phyloP scores from a whole-genome alignment of 2,797 vertebrate species.

The Siniperca obscura region DNA sequence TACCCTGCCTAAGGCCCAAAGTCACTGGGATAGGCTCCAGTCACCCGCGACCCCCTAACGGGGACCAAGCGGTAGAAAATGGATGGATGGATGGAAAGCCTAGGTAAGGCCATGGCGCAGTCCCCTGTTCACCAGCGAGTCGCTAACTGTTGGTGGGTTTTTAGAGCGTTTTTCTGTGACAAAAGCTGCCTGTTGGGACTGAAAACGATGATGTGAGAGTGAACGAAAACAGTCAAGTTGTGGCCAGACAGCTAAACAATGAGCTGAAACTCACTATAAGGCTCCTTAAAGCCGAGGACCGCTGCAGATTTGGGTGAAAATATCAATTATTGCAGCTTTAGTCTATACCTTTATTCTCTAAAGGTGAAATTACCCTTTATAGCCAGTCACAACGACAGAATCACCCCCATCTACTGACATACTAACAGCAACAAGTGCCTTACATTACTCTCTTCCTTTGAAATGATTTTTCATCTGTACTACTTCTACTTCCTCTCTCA shows the following conservation, averaged over 20 bases:
- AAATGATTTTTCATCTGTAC: constrained; percentile 17
- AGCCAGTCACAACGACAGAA: neutral
- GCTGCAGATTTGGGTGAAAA: neutral
- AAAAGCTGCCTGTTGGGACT: no score
- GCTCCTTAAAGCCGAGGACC: no score
- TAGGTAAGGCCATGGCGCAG: no score
- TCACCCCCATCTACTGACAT: neutral
- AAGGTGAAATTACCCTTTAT: neutral
- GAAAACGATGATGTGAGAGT: neutral
- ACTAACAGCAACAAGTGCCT: neutral
- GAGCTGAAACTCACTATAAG: neutral
- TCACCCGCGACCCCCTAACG: no score
- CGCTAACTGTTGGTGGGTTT: neutral
- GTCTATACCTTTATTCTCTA: neutral
- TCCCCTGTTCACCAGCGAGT: neutral
- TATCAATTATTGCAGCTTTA: neutral
- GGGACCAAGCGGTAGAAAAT: no score
- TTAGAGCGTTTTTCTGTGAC: neutral
- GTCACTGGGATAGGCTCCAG: no score
- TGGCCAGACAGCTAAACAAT: neutral
- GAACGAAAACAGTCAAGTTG: neutral
- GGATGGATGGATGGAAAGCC: no score
- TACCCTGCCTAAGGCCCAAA: no score
- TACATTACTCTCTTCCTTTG: neutral
- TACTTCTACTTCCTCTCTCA: constrained; percentile 28